These are phyloP conservation scores for Pachydiplax longipennis DNA, from an alignment of 2,888 invertebrate species.

Conservation along the genomic window DNA sequence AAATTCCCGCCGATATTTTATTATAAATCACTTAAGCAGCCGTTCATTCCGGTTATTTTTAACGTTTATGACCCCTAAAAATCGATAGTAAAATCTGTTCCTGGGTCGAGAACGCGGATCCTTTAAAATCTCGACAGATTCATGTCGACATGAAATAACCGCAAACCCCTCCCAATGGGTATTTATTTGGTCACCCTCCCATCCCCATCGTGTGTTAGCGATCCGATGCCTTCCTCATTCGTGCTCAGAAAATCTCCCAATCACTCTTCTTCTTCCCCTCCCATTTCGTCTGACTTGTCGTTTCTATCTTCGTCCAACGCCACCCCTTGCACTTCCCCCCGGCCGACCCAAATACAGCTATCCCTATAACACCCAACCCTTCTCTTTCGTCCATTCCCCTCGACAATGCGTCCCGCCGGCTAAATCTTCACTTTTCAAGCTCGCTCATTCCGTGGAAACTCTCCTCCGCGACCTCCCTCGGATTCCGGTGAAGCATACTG, in stretches of 20 bases:
- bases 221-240: neutral
- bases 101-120: neutral
- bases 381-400: neutral
- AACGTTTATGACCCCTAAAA: too few species aligned
- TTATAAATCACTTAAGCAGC: too few species aligned
- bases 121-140: neutral
- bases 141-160: neutral
- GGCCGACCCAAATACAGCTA: neutral
- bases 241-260: slow-evolving; percentile 8
- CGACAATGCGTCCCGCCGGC: neutral
- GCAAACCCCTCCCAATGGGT: neutral
- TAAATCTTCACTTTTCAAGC: neutral
- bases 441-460: neutral
- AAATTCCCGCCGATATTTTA: too few species aligned
- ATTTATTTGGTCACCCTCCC: neutral
- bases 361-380: neutral
- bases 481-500: neutral
- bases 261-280: neutral
- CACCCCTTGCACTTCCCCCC: neutral
- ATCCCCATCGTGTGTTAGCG: neutral
- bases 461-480: neutral
- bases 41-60: too few species aligned
- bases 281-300: slow-evolving; percentile 5
- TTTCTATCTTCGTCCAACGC: slow-evolving; percentile 32
- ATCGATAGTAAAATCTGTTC: too few species aligned